Evolutionary conservation across 2,797 vertebrate genomes (phyloP).

Genomic region (Microctenopoma stevenorrisi): DNA sequence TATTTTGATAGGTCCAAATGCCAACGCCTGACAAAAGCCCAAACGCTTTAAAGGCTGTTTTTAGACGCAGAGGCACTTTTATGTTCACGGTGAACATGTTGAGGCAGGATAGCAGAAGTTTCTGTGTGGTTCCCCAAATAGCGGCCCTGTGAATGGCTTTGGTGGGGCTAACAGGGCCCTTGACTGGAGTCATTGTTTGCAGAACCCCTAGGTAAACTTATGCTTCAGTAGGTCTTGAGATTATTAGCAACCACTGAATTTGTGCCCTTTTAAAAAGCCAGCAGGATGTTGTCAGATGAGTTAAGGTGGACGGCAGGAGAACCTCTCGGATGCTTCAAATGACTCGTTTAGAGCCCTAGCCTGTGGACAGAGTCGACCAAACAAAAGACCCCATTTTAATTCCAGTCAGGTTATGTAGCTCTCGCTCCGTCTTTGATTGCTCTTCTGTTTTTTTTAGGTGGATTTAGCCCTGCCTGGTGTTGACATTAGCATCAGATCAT

Average conservation of each 20-base stretch:
- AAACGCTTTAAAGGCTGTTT: conserved; percentile 34
- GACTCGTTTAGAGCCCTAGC: conserved; percentile 45
- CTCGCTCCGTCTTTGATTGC: conserved; percentile 16
- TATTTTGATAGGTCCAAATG: conserved; percentile 42
- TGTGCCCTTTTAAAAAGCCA: conserved; percentile 69
- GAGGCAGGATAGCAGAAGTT: conserved; percentile 18
- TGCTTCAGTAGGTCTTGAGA: conserved; percentile 52
- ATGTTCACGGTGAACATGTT: conserved; percentile 56
- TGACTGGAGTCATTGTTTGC: conserved; percentile 55
- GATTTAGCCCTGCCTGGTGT: conserved; percentile 62
- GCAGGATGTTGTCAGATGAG: conserved; percentile 69
- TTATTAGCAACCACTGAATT: conserved; percentile 59
- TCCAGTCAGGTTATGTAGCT: conserved; percentile 66
- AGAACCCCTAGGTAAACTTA: conserved; percentile 48
- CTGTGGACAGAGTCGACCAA: conserved; percentile 41
- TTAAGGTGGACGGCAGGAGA: conserved; percentile 51
- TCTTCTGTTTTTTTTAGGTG: conserved; percentile 31
- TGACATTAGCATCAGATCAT: conserved; percentile 60
- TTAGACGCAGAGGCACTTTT: conserved; percentile 32
- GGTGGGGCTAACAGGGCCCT: conserved; percentile 53
- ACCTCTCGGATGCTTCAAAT: conserved; percentile 57
- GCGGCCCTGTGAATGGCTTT: conserved; percentile 51
- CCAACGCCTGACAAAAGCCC: conserved; percentile 31
- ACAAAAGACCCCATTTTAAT: conserved; percentile 65
- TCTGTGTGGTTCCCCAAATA: conserved; percentile 30